Evolutionary conservation across 2,888 invertebrate genomes (phyloP).

Genomic region (Nemotelus pantherinus): DNA sequence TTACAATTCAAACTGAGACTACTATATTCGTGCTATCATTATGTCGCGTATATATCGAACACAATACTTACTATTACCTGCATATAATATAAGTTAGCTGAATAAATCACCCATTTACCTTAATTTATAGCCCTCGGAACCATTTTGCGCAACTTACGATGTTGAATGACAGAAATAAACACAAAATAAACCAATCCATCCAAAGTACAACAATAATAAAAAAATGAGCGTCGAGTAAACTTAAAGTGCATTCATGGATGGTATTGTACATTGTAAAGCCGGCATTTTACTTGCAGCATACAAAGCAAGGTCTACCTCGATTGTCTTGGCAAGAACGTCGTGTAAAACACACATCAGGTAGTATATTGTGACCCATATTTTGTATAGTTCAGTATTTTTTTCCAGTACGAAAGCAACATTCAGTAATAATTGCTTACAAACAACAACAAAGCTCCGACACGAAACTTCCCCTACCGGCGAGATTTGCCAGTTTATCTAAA

Average conservation of each 20-base stretch:
- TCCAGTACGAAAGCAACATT: too few relatives aligned
- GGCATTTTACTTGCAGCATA: background rate
- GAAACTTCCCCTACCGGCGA: background rate
- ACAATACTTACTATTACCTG: too few relatives aligned
- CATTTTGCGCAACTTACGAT: background rate
- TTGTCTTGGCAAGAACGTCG: background rate
- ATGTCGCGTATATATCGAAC: too few relatives aligned
- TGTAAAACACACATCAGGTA: constrained; percentile 1
- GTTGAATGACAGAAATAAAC: background rate
- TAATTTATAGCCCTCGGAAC: background rate
- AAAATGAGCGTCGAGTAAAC: too few relatives aligned
- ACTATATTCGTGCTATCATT: too few relatives aligned
- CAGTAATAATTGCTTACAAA: too few relatives aligned
- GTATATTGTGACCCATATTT: constrained; percentile 20
- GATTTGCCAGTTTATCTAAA: background rate
- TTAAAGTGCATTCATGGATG: too few relatives aligned
- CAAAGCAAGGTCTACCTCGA: background rate
- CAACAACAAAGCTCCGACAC: too few relatives aligned
- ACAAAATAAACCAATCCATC: background rate
- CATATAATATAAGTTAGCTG: constrained; percentile 2
- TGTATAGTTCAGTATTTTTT: background rate
- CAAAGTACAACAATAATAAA: too few relatives aligned
- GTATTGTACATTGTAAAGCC: too few relatives aligned
- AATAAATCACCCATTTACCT: constrained; percentile 8
- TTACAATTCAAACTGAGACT: too few relatives aligned